Evolutionary conservation across 2,888 invertebrate species (phyloP), one percentile per base, ranked within the genome.

Genomic region (Lumbricus terrestris): DNA sequence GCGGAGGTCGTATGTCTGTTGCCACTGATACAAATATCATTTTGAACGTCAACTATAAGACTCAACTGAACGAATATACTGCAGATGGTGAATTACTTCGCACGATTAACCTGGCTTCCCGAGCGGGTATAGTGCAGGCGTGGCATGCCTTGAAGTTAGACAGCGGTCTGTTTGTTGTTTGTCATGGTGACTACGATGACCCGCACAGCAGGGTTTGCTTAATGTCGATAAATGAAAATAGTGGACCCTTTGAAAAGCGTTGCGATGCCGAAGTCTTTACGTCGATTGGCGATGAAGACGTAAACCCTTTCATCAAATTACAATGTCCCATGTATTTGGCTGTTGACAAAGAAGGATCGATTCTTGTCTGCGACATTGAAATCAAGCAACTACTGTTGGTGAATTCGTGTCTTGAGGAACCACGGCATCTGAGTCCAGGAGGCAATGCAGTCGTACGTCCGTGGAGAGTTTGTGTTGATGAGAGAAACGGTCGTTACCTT

Each of bases 1-100:
- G 69, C 3, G 69, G 69, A 69, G 69, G 69, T 69, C 29, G 69
- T 29, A 15, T 69, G 13, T 69, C 69, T 5, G 69, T 69, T 69
- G 69, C 69, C 4, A n/a, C 0, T 8, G 69, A 69, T 69, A 69
- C 69, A n/a, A 69, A 69, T 69, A n/a, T 69, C n/a, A 69, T 69
- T 69, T n/a, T 69, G 69, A 69, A 69, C n/a, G n/a, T 69, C 69
- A 69, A 69, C 69, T 0, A n/a, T 13, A 69, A 13, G 5, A 11
- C n/a, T 69, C 69, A 69, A n/a, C 69, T 69, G 69, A 69, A 69
- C n/a, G 69, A 69, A 69, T 69, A 69, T n/a, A 69, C 69, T n/a
- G 69, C 69, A 69, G 69, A 69, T 69, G 69, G 69, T n/a, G 69
- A 69, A n/a, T n/a, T 69, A 13, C n/a, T 29, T 29, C 69, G 69